Percentiles rank a stretch among this genome's conserved stretches.
Evolutionary conservation across 1,140 invertebrate species (phyloP).

Genomic region (Whitmania pigra): DNA sequence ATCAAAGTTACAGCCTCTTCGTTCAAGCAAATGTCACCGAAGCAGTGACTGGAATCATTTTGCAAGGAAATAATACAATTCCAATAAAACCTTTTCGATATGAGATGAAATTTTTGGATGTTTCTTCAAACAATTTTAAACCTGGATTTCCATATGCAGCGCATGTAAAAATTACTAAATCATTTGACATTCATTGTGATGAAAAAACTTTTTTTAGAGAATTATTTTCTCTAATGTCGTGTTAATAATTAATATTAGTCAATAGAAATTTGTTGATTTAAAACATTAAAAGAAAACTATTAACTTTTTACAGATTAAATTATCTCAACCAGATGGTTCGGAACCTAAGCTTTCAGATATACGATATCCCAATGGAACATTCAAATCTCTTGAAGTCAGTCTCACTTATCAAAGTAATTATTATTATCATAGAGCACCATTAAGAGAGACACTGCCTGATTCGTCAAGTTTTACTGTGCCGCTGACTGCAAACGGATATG

Average conservation of each 20-base stretch:
- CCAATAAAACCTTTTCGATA: neutral
- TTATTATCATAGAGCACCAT: no score
- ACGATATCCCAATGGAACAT: neutral
- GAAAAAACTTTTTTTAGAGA: no score
- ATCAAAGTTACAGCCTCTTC: neutral
- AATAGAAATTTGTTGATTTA: no score
- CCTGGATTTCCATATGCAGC: conserved; percentile 69
- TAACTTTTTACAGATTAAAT: neutral
- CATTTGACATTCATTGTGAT: no score
- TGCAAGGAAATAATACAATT: neutral
- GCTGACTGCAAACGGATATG: no score
- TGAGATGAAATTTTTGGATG: conserved; percentile 3
- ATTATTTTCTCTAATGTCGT: no score
- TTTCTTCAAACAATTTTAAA: conserved; percentile 64
- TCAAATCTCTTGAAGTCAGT: neutral
- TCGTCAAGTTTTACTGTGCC: no score
- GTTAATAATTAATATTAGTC: no score
- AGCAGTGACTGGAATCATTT: conserved; percentile 1
- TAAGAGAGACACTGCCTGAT: neutral
- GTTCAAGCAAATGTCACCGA: conserved; percentile 13
- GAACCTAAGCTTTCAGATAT: conserved; percentile 4
- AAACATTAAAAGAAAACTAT: no score
- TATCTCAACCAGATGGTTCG: conserved; percentile 3
- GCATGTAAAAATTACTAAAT: conserved; percentile 47
- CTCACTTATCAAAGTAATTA: no score